Evolutionary conservation across 1,140 invertebrate genomes (phyloP).

Genomic region (Drosophila ananassae): DNA sequence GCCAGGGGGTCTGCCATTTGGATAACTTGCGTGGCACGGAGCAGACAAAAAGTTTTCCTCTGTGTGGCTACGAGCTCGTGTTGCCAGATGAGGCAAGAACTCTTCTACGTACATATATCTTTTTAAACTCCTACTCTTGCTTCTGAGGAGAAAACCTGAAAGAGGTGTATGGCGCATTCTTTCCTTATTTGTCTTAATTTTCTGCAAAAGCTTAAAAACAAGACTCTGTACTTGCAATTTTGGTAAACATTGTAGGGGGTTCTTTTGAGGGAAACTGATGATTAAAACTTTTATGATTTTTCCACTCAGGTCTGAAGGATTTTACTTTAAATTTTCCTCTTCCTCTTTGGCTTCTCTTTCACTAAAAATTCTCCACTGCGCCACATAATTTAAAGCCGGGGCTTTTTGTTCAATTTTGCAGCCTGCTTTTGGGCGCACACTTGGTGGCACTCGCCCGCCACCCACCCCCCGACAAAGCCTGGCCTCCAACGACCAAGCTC

Average conservation of each 20-base stretch:
- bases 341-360: not conserved
- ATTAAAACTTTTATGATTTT: too few relatives aligned
- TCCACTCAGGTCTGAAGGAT: too few relatives aligned
- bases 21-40: conserved; percentile 48
- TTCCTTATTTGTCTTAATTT: conserved; percentile 34
- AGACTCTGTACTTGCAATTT: conserved; percentile 12
- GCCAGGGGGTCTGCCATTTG: conserved; percentile 19
- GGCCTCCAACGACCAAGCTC: conserved; percentile 11
- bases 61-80: conserved; percentile 37
- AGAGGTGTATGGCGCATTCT: conserved; percentile 7
- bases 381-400: conserved; percentile 37
- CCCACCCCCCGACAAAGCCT: conserved; percentile 6
- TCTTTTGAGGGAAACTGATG: too few relatives aligned
- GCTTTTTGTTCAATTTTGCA: conserved; percentile 30
- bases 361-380: not conserved
- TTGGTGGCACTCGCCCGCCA: conserved; percentile 7
- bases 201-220: conserved; percentile 22
- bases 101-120: not conserved
- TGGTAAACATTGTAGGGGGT: not conserved
- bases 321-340: not conserved
- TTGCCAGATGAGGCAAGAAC: conserved; percentile 57
- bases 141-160: conserved; percentile 13
- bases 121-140: not conserved
- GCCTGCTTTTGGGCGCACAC: conserved; percentile 25
- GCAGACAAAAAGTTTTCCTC: conserved; percentile 46